phyloP scores from a whole-genome alignment of 2,797 vertebrate genomes.

The Chrosomus eos region DNA sequence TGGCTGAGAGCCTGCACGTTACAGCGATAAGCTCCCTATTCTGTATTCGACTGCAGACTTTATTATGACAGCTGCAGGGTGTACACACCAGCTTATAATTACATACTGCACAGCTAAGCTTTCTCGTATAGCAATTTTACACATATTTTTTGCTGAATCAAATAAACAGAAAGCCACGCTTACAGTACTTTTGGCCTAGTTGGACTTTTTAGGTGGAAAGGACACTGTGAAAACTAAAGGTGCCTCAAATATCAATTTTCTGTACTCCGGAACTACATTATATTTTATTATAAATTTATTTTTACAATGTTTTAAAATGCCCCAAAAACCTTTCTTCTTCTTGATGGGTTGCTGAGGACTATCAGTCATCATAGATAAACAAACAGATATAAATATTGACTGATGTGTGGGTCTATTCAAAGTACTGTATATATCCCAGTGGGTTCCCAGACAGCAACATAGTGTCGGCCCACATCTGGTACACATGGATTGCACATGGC shows the following conservation, averaged over 20 bases:
- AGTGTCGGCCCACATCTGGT: too few species aligned
- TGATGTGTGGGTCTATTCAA: background rate
- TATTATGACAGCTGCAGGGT: slow-evolving; percentile 18
- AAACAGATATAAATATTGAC: background rate
- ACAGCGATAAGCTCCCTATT: slow-evolving; percentile 32
- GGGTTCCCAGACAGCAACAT: too few species aligned
- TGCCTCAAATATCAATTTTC: background rate
- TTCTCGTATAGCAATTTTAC: background rate
- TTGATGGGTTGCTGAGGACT: too few species aligned
- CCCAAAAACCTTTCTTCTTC: too few species aligned
- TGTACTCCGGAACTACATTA: background rate
- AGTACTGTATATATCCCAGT: background rate
- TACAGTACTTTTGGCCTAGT: background rate
- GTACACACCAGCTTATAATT: slow-evolving; percentile 14
- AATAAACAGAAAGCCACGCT: slow-evolving; percentile 15
- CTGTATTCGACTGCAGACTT: slow-evolving; percentile 14
- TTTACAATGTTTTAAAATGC: background rate
- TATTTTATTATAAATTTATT: background rate
- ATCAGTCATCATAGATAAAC: too few species aligned
- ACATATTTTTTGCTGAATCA: slow-evolving; percentile 18
- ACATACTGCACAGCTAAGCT: slow-evolving; percentile 10
- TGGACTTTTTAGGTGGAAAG: slow-evolving; percentile 13
- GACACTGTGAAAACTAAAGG: background rate
- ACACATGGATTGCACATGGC: too few species aligned
- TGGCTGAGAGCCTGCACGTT: slow-evolving; percentile 33